Conservation (phyloP, 2,113 vertebrate species). For the Istiophorus platypterus region DNA sequence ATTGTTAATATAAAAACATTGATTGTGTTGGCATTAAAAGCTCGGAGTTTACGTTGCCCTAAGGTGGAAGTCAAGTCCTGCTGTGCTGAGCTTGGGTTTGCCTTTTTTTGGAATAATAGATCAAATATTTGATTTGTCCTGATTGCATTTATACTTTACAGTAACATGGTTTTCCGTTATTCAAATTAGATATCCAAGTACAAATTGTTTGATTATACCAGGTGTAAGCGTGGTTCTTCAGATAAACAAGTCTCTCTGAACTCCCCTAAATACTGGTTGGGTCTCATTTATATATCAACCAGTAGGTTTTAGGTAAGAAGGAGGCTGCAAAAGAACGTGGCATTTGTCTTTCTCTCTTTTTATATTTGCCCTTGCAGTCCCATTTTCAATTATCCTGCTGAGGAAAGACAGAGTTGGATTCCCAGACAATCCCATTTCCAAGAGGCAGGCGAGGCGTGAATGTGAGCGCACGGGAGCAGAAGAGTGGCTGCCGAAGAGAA, state of each 20-base stretch:
- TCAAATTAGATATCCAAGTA: background rate
- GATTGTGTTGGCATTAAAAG: background rate
- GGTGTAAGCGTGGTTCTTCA: background rate
- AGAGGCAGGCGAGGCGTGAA: conserved; percentile 89
- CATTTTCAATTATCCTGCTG: conserved; percentile 79
- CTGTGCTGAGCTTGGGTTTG: background rate
- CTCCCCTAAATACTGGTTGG: background rate
- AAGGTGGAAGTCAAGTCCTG: no score
- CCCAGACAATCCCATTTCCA: conserved; percentile 83
- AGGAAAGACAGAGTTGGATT: conserved; percentile 63
- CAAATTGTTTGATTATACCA: background rate
- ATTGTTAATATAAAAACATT: background rate
- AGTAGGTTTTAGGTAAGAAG: conserved; percentile 22
- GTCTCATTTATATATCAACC: conserved; percentile 41
- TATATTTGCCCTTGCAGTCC: conserved; percentile 60
- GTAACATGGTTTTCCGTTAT: background rate
- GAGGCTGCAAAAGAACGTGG: conserved; percentile 31
- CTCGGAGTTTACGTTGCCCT: no score
- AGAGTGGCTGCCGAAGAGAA: conserved; percentile 87
- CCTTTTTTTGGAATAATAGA: background rate
- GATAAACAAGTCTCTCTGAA: background rate
- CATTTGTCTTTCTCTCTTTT: conserved; percentile 50
- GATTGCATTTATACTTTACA: background rate
- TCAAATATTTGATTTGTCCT: background rate
- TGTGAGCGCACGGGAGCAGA: conserved; percentile 91